Evolutionary conservation across 2,113 vertebrate species (phyloP).

Genomic region (Grus americana): DNA sequence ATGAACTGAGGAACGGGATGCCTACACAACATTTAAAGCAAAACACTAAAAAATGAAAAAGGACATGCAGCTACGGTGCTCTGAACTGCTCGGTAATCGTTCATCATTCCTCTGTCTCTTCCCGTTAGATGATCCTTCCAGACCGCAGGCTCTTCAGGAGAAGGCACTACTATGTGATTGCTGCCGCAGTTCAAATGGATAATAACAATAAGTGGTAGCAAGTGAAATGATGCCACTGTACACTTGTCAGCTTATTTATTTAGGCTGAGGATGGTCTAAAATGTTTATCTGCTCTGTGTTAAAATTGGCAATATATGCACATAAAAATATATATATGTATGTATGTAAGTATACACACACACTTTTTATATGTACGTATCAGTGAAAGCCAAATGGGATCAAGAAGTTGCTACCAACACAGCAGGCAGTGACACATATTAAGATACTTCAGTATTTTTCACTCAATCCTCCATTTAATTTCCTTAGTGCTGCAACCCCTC

Average conservation of each 20-base stretch:
- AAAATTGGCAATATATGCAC: not conserved
- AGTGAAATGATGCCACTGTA: not conserved
- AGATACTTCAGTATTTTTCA: not conserved
- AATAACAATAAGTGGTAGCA: not conserved
- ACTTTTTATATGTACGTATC: accelerated
- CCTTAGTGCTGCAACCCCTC: not conserved
- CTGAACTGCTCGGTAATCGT: not conserved
- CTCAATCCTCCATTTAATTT: not conserved
- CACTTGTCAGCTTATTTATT: not conserved
- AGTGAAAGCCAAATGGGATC: not conserved
- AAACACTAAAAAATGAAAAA: not conserved
- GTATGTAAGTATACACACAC: no score
- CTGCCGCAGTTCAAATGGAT: accelerated
- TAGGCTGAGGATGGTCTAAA: not conserved
- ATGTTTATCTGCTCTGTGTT: not conserved
- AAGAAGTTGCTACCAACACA: not conserved
- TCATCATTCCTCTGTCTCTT: not conserved
- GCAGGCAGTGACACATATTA: not conserved
- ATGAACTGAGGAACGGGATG: not conserved
- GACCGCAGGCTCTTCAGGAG: not conserved
- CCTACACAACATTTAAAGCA: not conserved
- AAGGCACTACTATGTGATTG: not conserved
- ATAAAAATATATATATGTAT: not conserved
- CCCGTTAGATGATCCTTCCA: not conserved
- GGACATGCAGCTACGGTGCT: not conserved